Evolutionary conservation across 1,140 invertebrate species (phyloP), one percentile per base, ranked within the genome.

Genomic region (Calliopsis andreniformis): DNA sequence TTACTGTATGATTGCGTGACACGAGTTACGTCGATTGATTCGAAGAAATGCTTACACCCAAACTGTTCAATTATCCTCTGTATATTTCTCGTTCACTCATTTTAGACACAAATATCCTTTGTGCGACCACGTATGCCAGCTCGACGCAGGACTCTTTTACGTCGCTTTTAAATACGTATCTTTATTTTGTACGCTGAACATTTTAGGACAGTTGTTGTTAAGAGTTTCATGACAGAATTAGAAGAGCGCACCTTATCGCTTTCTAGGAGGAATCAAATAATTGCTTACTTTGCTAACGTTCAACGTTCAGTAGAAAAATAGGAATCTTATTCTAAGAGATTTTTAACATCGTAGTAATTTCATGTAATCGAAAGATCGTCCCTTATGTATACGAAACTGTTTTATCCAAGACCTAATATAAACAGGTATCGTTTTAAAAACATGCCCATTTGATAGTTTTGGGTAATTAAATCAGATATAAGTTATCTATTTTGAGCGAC

Each of bases 271-370:
- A 61, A 43, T 66, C 55, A 56, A 51, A 51, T 47, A 64, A 64
- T 55, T 68, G 32, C 32, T 56, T 61, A 59, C 32, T 49, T 56
- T 51, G 58, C 59, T 67, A 76, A 69, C 25, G 63, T 71, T 70
- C 79, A 62, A 61, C 18, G 25, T 71, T 63, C 49, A 59, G 78
- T 83, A 77, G 32, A 78, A 73, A 82, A 83, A 83, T 83, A 83
- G 76, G 75, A 82, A 82, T 82, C 79, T 81, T 81, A 81, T 39
- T 69, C 59, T 71, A 71, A 49, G 58, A 71, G 45, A 51, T 71
- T 71, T 71, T 63, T 25, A 42, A 71, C 47, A 63, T 62, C 43
- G 20, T 62, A 71, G 58, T 62, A 71, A 71, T 71, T 49, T 71
- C 16, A 47, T 28, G n/a, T 59, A 71, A 71, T 71, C 45, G 58